phyloP scores from a whole-genome alignment of 64 coral and sea anemone species.

The Catalaphyllia jardinei region DNA sequence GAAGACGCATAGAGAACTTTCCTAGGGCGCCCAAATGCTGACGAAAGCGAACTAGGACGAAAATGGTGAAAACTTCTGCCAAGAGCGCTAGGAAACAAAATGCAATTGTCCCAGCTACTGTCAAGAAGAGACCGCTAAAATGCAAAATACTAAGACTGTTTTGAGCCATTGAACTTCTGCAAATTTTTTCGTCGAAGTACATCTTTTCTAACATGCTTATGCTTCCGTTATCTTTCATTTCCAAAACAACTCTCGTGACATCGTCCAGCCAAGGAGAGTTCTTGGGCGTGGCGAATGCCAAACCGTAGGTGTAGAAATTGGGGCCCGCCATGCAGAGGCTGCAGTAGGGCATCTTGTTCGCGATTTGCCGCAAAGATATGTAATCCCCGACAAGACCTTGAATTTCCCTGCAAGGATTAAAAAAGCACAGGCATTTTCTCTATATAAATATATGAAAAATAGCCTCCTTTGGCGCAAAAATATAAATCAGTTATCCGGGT shows the following conservation, averaged over 20 bases:
- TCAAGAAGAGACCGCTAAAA: conserved; percentile 40
- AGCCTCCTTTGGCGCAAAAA: not conserved
- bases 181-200: conserved; percentile 19
- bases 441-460: not conserved
- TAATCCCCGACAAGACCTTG: conserved; percentile 39
- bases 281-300: conserved; percentile 35
- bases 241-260: not conserved
- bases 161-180: not conserved
- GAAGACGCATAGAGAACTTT: conserved; percentile 11
- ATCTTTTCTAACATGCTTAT: conserved; percentile 6
- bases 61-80: not conserved
- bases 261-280: conserved; percentile 28
- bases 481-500: too few relatives aligned
- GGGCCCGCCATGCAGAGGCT: not conserved
- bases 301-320: conserved; percentile 25
- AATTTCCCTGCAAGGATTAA: conserved; percentile 44
- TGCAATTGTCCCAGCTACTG: not conserved
- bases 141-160: not conserved
- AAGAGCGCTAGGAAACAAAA: conserved; percentile 24
- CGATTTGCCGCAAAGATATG: conserved; percentile 20
- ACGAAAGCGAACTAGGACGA: conserved; percentile 6
- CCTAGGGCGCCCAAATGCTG: not conserved
- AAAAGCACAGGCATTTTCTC: not conserved
- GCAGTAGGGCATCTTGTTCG: conserved; percentile 8
- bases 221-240: conserved; percentile 14